These are phyloP conservation scores for Oryzias melastigma DNA, from an alignment of 2,113 vertebrate genomes.

Conservation along the genomic window DNA sequence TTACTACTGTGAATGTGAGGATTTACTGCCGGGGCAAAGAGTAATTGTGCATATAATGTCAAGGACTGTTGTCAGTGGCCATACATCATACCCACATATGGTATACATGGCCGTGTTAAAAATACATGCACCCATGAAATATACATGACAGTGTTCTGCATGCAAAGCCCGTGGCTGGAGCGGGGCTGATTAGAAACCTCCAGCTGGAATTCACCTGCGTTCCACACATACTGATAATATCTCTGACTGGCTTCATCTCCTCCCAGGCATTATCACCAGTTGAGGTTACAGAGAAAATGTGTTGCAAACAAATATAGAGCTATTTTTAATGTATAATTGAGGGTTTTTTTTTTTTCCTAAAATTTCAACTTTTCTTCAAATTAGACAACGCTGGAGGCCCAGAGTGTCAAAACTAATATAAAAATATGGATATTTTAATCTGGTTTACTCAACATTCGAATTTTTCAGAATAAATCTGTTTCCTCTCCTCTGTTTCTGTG, in stretches of 20 bases:
- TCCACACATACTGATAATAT: constrained; percentile 8
- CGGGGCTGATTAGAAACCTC: constrained; percentile 31
- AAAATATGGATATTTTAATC: no score
- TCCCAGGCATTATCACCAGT: background rate
- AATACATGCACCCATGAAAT: constrained; percentile 71
- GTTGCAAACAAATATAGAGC: no score
- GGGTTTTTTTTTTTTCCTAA: background rate
- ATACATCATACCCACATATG: constrained; percentile 68
- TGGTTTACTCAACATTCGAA: background rate
- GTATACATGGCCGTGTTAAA: constrained; percentile 59
- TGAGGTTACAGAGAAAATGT: background rate
- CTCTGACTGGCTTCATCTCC: constrained; percentile 12
- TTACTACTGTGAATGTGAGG: constrained; percentile 41
- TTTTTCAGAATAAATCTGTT: background rate
- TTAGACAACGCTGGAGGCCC: background rate
- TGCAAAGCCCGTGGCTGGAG: constrained; percentile 33
- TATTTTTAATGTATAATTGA: no score
- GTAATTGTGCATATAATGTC: constrained; percentile 71
- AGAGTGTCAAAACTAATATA: no score
- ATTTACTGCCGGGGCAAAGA: constrained; percentile 60
- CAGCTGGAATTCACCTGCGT: constrained; percentile 24
- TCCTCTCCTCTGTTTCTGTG: constrained; percentile 6
- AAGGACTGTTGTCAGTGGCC: constrained; percentile 68
- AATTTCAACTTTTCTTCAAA: background rate
- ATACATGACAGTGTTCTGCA: constrained; percentile 55